Evolutionary conservation across 2,113 vertebrate genomes (phyloP).

Genomic region (Phalacrocorax carbo): DNA sequence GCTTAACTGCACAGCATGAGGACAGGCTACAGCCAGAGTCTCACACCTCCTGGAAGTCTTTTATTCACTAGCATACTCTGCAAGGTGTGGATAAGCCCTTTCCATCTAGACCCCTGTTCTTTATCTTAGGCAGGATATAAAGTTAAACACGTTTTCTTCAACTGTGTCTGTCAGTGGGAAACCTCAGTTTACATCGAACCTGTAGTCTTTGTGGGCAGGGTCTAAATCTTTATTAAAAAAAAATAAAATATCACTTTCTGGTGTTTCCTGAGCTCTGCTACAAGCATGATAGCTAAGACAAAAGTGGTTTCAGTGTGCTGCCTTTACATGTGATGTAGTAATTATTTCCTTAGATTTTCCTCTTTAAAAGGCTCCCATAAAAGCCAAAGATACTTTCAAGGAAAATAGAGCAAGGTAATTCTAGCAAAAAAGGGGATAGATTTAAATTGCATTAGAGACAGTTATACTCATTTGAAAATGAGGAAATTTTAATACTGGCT

Average conservation of each 20-base stretch:
- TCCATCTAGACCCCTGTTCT: no score
- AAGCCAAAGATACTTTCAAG: not conserved
- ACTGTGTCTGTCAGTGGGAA: rapidly evolving
- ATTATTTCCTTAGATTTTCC: not conserved
- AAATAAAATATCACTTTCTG: not conserved
- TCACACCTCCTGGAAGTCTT: not conserved
- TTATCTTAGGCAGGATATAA: not conserved
- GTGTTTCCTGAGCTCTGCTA: not conserved
- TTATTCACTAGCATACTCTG: not conserved
- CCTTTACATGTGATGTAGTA: not conserved
- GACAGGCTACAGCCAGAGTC: not conserved
- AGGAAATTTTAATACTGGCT: not conserved
- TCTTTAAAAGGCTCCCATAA: not conserved
- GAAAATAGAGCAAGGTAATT: not conserved
- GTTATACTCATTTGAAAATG: not conserved
- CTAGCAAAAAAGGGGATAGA: not conserved
- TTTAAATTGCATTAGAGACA: not conserved
- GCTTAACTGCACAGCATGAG: not conserved
- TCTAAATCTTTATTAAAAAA: not conserved
- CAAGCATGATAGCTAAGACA: not conserved
- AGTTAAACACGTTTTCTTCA: not conserved
- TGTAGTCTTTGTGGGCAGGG: not conserved
- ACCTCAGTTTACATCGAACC: not conserved
- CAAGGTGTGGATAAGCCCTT: not conserved
- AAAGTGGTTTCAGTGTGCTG: not conserved